These are phyloP conservation scores for Cossypha caffra DNA, from an alignment of 2,797 vertebrate genomes.

Conservation along the genomic window DNA sequence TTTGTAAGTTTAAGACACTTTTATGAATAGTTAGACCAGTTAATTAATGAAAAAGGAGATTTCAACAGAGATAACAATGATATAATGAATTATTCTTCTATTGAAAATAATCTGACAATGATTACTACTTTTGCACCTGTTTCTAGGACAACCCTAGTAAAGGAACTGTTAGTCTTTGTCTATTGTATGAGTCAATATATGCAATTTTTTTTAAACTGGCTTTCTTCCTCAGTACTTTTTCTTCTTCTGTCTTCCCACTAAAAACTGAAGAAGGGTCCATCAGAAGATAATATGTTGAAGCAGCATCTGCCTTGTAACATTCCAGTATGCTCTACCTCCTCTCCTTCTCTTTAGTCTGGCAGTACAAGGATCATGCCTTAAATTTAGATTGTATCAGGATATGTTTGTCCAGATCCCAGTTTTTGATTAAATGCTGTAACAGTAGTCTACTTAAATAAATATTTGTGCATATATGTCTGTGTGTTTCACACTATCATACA, in stretches of 20 bases:
- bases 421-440: not conserved
- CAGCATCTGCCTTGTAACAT: not conserved
- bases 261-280: not conserved
- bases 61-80: not conserved
- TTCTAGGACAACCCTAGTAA: not conserved
- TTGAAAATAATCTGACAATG: not conserved
- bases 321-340: not conserved
- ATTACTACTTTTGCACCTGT: not conserved
- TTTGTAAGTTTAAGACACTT: not conserved
- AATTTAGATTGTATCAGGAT: not conserved
- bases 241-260: not conserved
- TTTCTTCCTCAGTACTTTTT: not conserved
- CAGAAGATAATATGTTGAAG: not conserved
- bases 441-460: not conserved
- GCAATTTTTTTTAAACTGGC: fast-evolving
- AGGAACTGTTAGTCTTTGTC: not conserved
- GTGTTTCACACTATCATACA: not conserved
- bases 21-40: not conserved
- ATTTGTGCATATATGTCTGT: not conserved
- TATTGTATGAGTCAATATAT: not conserved
- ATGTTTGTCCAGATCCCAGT: not conserved
- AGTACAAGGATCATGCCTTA: not conserved
- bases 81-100: not conserved
- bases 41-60: not conserved
- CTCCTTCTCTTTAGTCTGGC: not conserved